Evolutionary conservation across 2,888 invertebrate genomes (phyloP), one percentile per base, ranked within the genome.

Genomic region (Gibbula magus): DNA sequence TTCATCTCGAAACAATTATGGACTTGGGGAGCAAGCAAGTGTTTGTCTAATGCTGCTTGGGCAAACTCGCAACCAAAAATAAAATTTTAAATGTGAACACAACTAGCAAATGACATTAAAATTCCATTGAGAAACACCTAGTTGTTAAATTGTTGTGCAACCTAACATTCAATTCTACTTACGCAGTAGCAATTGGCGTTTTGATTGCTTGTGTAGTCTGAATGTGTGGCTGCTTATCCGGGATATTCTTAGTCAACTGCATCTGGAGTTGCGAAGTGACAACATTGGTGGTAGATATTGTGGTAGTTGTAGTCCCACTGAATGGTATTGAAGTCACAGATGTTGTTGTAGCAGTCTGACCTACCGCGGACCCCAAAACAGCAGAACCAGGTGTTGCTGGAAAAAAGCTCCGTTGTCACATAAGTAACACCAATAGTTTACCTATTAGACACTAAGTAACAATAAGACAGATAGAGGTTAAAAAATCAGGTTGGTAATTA

Each of bases 211-310:
- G 84, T 3, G 86, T 66, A n/a, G 83, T 83, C 32, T 83, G 79
- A 13, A 80, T 78, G 7, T 52, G 29, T 20, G 35, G 25, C 35
- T 80, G 66, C 32, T 66, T 78, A 56, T 77, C 87, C 20, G 86
- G 86, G 0, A 84, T 79, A 13, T 82, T 85, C 77, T 86, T 87
- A n/a, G 85, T 74, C 20, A 87, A 81, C 70, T 87, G 88, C 54
- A 84, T 83, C 75, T 87, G 88, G n/a, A 84, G 81, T 77, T 85
- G 88, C 45, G 86, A 82, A 18, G 83, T 52, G 51, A 77, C 51
- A 18, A 70, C 39, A 39, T 20, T 32, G 3, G 75, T 75, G 20
- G 45, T 61, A 10, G 77, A 66, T 66, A 45, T n/a, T 20, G 29
- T 16, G 22, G 76, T 18, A 20, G 54, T 75, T 25, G 13, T 54